Base-by-base conservation (phyloP, 2,113 vertebrate genomes). In the Sapajus apella region DNA sequence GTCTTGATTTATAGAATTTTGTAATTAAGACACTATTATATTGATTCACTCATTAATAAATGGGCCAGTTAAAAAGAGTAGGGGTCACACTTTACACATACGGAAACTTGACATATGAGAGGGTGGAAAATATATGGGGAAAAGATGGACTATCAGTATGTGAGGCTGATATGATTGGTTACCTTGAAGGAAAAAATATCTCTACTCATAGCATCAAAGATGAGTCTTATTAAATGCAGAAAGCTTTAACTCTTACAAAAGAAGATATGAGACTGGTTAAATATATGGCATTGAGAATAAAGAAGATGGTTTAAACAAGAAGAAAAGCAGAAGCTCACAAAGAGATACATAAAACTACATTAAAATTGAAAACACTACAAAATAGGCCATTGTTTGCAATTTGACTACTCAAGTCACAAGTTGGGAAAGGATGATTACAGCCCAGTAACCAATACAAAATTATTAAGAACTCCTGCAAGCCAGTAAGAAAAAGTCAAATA, bases 401-500 rank as follows among this genome's bases (percentile, higher is more conserved):
- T 11, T 70, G 35, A 6, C 52, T 40, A 72, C 14, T 64, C 27
- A 64, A n/a, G 2, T 73, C 18, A n/a, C 8, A 73, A 45, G 52
- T 11, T n/a, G 82, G 43, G 55, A 45, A 30, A 66, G 73, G 56
- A 30, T 58, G 10, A 40, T 80, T n/a, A 45, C 25, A n/a, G 40
- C 27, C 25, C 37, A 43, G 52, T 80, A 50, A n/a, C 45, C 37
- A 11, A 30, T 70, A 45, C 43, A 50, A 70, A 61, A 52, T 27
- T 61, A 55, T 97, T 95, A 97, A 80, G 64, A 92, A 82, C 92
- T 95, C 1, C 40, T 50, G 21, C 30, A 50, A 66, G 35, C 13
- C 10, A 23, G 6, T 58, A 72, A 80, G 61, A 97, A 98, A 97
- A 96, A 88, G 85, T 37, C 2, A 66, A 86, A 40, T 40, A 37